These are phyloP conservation scores for Ascaphus truei DNA, from an alignment of 2,113 vertebrate species.

Conservation along the genomic window DNA sequence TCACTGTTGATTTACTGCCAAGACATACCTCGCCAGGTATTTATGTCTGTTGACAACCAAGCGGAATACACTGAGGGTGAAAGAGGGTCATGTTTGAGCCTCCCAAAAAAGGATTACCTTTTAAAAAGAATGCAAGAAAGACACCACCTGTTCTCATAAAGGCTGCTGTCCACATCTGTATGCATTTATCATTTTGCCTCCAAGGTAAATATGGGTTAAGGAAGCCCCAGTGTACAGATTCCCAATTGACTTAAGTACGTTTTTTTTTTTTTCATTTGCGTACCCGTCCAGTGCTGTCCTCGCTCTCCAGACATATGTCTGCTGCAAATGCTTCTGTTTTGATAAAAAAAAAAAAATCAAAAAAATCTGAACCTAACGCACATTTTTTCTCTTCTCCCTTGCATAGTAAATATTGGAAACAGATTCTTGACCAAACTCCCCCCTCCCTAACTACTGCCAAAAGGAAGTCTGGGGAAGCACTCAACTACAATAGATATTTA, in stretches of 20 bases:
- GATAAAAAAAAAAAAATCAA: slow-evolving; percentile 18
- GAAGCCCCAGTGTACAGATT: slow-evolving; percentile 6
- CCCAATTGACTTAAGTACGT: not conserved
- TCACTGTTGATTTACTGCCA: slow-evolving; percentile 19
- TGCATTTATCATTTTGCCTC: slow-evolving; percentile 31
- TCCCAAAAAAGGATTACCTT: slow-evolving; percentile 12
- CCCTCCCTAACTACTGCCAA: slow-evolving; percentile 28
- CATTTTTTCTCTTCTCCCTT: slow-evolving; percentile 34
- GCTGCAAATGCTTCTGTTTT: slow-evolving; percentile 36
- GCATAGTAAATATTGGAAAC: slow-evolving; percentile 40
- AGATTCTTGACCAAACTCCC: slow-evolving; percentile 32
- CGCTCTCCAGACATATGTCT: slow-evolving; percentile 28
- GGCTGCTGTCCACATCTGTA: slow-evolving; percentile 35
- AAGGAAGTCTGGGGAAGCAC: slow-evolving; percentile 37
- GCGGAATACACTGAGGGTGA: slow-evolving; percentile 31
- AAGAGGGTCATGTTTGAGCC: slow-evolving; percentile 34
- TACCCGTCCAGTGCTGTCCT: slow-evolving; percentile 11
- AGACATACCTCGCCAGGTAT: slow-evolving; percentile 17
- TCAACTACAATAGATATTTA: slow-evolving; percentile 34
- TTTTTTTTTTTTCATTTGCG: not conserved
- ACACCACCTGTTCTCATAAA: slow-evolving; percentile 38
- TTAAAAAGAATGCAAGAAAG: slow-evolving; percentile 32
- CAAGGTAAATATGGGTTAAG: slow-evolving; percentile 33
- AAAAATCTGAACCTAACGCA: slow-evolving; percentile 25
- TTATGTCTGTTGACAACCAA: slow-evolving; percentile 29